These are phyloP conservation scores for Cantharis rufa DNA, from an alignment of 2,888 invertebrate genomes.

Conservation along the genomic window DNA sequence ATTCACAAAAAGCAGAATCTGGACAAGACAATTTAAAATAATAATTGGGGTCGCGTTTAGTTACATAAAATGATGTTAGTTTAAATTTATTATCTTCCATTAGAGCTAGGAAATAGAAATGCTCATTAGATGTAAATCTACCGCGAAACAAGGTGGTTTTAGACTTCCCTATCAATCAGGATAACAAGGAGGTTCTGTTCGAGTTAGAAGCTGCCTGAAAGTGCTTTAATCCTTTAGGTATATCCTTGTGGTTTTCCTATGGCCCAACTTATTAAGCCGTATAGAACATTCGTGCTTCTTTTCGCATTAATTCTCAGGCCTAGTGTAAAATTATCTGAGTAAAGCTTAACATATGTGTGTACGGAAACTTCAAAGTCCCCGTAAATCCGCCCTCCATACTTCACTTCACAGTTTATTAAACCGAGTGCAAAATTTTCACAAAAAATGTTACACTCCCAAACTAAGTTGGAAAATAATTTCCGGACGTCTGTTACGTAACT, in stretches of 20 bases:
- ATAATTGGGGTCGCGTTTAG: neutral
- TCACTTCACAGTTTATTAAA: neutral
- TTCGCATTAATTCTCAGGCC: slow-evolving; percentile 10
- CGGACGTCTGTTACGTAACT: neutral
- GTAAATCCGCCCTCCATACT: neutral
- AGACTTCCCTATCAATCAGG: slow-evolving; percentile 24
- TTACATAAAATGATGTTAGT: neutral
- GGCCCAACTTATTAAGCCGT: slow-evolving; percentile 5
- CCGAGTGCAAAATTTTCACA: neutral
- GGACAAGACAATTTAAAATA: neutral
- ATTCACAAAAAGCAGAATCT: neutral
- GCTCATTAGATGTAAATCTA: slow-evolving; percentile 19
- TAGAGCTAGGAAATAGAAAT: slow-evolving; percentile 15
- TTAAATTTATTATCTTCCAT: neutral
- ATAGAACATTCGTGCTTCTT: slow-evolving; percentile 4
- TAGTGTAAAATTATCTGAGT: neutral
- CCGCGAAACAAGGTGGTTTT: slow-evolving; percentile 25
- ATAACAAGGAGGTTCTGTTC: slow-evolving; percentile 23
- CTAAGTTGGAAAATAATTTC: neutral
- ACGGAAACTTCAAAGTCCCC: neutral
- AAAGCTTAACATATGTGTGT: neutral
- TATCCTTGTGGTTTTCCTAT: slow-evolving; percentile 21
- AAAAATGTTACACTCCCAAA: neutral
- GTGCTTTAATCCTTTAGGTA: slow-evolving; percentile 25
- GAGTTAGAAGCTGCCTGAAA: slow-evolving; percentile 20